phyloP scores from a whole-genome alignment of 2,797 vertebrate genomes.

The Valencia hispanica region DNA sequence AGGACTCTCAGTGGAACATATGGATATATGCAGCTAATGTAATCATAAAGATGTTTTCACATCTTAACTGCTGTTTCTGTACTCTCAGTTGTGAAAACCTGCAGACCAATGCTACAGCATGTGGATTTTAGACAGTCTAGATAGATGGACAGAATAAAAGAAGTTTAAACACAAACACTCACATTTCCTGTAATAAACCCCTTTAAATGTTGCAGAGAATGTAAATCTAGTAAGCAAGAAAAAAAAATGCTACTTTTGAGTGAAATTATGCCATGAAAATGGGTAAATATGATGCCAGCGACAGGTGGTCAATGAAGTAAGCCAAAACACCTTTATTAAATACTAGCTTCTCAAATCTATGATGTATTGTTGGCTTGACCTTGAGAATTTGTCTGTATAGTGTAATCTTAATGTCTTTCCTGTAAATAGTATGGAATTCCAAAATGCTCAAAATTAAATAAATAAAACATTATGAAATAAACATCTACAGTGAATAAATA shows the following conservation, averaged over 20 bases:
- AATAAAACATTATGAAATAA: too few relatives aligned
- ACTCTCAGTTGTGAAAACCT: too few relatives aligned
- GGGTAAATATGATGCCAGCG: background rate
- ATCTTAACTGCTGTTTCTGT: background rate
- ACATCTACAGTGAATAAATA: too few relatives aligned
- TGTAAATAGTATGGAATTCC: too few relatives aligned
- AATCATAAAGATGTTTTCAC: background rate
- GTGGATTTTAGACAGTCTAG: background rate
- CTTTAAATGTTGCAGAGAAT: background rate
- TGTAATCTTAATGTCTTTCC: too few relatives aligned
- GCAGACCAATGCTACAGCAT: background rate
- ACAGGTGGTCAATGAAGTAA: background rate
- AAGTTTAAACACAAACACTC: background rate
- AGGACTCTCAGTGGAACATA: background rate
- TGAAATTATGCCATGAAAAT: background rate
- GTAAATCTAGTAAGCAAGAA: background rate
- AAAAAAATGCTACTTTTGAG: background rate
- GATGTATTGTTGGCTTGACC: background rate
- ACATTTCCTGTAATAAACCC: background rate
- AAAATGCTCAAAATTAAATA: too few relatives aligned
- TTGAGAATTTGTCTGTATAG: background rate
- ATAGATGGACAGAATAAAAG: background rate
- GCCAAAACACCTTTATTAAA: background rate
- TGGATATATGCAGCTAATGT: background rate
- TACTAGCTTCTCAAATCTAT: background rate